Evolutionary conservation across 2,113 vertebrate genomes (phyloP), one percentile per base, ranked within the genome.

Genomic region (Neomonachus schauinslandi): DNA sequence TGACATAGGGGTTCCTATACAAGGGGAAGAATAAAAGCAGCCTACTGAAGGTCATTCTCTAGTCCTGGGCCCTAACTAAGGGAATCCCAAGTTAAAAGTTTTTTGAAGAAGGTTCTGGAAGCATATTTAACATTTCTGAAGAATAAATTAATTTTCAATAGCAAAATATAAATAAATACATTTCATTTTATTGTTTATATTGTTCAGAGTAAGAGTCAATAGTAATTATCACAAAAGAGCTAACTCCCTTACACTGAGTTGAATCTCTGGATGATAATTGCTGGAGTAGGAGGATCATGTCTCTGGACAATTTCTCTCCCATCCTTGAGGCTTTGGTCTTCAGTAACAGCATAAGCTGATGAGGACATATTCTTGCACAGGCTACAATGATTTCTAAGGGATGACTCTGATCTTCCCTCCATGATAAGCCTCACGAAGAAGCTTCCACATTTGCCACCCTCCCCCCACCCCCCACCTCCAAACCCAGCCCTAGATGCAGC

Each of bases 391-490:
- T 63, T 87, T 72, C 57, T 39, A 53, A 82, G 21, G 65, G 14
- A 84, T 7, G 26, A 55, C 19, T 26, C 31, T 31, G 31, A 51
- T 0, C 7, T 59, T 65, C 12, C 4, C 3, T 85, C 83, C 5
- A 1, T 1, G 4, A 28, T n/a, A 4, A 53, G 24, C 18, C 46
- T 13, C 53, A 28, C 7, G 36, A 14, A 72, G 7, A 53, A 59
- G 2, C 0, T 19, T 77, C 46, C 4, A 15, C 11, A 1, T 18
- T 83, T 33, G 18, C 4, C 11, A 2, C 16, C 15, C 2, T 4
- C 3, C 1, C 6, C 9, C 12, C 5, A 8, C 65, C 65, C 65
- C 7, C 65, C 15, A 16, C 65, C 8, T 7, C 65, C 12, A 18
- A 69, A 5, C 33, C 9, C 19, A 7, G 33, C 2, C 7, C 16